These are phyloP conservation scores for Saturnia japonica DNA, from an alignment of 2,888 invertebrate species.

Conservation along the genomic window DNA sequence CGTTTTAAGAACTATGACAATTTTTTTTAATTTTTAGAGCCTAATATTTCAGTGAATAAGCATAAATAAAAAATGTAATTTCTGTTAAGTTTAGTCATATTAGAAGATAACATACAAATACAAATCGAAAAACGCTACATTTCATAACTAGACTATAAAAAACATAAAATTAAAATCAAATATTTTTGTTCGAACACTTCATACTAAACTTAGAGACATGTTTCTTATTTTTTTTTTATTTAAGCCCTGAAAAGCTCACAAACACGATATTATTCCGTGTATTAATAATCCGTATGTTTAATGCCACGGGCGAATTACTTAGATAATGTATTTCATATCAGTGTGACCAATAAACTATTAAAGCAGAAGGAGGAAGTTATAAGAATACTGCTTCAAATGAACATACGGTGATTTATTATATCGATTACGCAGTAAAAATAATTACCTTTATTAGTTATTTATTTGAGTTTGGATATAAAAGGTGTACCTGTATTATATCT, in stretches of 20 bases:
- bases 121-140: neutral
- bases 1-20: too few species aligned
- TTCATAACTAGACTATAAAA: neutral
- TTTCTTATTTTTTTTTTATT: neutral
- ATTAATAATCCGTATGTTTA: too few species aligned
- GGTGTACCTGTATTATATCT: neutral
- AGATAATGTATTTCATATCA: constrained; percentile 7
- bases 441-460: neutral
- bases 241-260: neutral
- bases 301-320: neutral
- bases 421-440: neutral
- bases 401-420: constrained; percentile 1
- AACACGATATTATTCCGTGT: neutral
- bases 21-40: too few species aligned
- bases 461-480: neutral
- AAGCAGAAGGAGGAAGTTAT: constrained; percentile 14
- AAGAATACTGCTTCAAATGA: constrained; percentile 2
- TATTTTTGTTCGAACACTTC: neutral
- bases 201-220: neutral
- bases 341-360: constrained; percentile 11
- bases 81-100: too few species aligned
- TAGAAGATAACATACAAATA: neutral
- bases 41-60: too few species aligned
- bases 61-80: too few species aligned
- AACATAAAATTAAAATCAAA: too few species aligned